Base-by-base conservation (phyloP, 2,113 vertebrate species). In the Thunnus thynnus region DNA sequence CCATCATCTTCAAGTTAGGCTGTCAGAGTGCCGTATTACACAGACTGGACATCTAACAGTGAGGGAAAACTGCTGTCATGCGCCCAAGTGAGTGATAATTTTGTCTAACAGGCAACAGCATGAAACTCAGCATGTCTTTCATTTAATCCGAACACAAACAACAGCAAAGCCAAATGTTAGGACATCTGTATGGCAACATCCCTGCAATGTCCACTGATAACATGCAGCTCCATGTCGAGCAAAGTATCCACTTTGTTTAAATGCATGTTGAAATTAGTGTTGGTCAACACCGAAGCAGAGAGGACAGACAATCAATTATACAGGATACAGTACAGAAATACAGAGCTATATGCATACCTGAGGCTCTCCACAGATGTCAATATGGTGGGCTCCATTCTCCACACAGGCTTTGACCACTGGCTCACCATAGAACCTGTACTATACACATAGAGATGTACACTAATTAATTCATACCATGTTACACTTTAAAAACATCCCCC, bases 351-450 rank as follows among this genome's bases (percentile, higher is more conserved):
- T 4, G 83, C 90, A 11, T 96, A 99, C 98, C 96, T 99, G 97
- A 60, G 98, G 98, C 83, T 99, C 98, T 89, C 98, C 98, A 86
- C 89, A 93, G 90, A 99, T 96, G 84, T 99, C 98, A 46, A 99
- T 91, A 82, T 89, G 97, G 85, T 96, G 97, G 17, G 97, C 91
- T 89, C 97, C 97, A 78, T 98, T 99, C 93, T 99, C 97, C 91
- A 99, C 89, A 84, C 97, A 98, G 36, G 97, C 96, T 94, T 96
- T 96, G 18, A 99, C 95, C 56, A 99, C 95, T 4, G 96, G 95
- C 80, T 99, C 98, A 14, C 98, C 98, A 86, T 93, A 97, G 95
- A 99, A 97, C 46, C 98, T 96, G 87, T 99, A 99, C 98, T 99
- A 17, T 50, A 86, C 51, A 86, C 50, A 85, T 11, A 84, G 0